Evolutionary conservation across 2,113 vertebrate genomes (phyloP).

Genomic region (Tonatia bakeri): DNA sequence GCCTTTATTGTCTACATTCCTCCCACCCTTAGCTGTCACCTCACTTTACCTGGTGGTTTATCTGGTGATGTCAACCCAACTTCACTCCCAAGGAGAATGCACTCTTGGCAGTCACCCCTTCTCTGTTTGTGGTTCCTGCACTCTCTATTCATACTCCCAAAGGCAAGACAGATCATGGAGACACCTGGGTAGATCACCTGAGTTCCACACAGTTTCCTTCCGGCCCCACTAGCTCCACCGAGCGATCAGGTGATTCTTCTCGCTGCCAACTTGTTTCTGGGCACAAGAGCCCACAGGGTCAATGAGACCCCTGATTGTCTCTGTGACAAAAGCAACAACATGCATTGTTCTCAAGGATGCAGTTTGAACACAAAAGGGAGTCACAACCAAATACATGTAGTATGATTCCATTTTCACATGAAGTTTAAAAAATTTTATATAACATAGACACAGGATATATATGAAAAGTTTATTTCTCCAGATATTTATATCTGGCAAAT

Average conservation of each 20-base stretch:
- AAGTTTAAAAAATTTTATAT: not conserved
- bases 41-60: not conserved
- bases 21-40: no score
- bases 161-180: not conserved
- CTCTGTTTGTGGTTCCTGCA: no score
- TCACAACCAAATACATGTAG: not conserved
- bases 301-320: not conserved
- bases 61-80: not conserved
- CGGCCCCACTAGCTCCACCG: rapidly evolving
- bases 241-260: not conserved
- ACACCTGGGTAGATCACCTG: rapidly evolving
- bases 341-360: not conserved
- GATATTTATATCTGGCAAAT: not conserved
- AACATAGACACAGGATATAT: not conserved
- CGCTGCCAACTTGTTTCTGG: not conserved
- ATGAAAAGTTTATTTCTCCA: not conserved
- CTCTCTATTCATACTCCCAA: no score
- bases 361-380: not conserved
- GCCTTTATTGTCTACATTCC: not conserved
- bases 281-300: not conserved
- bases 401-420: not conserved
- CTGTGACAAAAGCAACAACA: not conserved
- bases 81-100: not conserved
- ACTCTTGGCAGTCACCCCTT: not conserved
- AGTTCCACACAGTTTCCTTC: not conserved